These are phyloP conservation scores for Capreolus pygargus DNA, from an alignment of 2,113 vertebrate genomes.

Conservation along the genomic window DNA sequence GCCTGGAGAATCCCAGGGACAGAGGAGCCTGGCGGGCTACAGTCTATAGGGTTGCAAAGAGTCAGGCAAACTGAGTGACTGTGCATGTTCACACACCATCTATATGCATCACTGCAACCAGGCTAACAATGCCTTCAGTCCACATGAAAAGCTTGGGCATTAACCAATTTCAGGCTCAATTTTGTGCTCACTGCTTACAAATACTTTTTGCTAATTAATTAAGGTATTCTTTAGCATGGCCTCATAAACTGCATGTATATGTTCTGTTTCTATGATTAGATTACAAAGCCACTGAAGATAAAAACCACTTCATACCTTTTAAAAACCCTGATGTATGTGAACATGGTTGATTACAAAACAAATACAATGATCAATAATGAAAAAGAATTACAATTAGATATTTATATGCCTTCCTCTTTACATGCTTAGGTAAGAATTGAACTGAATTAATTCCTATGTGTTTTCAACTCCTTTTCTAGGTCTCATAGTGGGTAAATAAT, in stretches of 20 bases:
- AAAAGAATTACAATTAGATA: neutral
- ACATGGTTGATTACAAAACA: neutral
- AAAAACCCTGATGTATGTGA: neutral
- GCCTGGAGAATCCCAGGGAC: neutral
- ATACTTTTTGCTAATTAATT: neutral
- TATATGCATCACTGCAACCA: neutral
- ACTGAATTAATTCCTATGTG: neutral
- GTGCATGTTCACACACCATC: accelerated
- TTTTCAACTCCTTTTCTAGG: neutral
- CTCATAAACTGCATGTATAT: neutral
- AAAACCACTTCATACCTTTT: neutral
- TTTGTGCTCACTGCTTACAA: neutral
- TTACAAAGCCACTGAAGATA: neutral
- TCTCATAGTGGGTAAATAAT: neutral
- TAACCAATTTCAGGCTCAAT: too few relatives aligned
- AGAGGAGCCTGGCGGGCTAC: neutral
- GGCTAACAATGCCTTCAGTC: neutral
- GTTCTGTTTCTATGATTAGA: neutral
- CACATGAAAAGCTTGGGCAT: neutral
- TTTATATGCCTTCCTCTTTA: neutral
- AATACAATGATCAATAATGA: neutral
- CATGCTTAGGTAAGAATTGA: neutral
- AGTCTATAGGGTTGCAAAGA: neutral
- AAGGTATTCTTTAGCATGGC: neutral
- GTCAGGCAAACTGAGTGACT: neutral